Evolutionary conservation across 2,113 vertebrate species (phyloP), one percentile per base, ranked within the genome.

Genomic region (Erythrocercus mccallii): DNA sequence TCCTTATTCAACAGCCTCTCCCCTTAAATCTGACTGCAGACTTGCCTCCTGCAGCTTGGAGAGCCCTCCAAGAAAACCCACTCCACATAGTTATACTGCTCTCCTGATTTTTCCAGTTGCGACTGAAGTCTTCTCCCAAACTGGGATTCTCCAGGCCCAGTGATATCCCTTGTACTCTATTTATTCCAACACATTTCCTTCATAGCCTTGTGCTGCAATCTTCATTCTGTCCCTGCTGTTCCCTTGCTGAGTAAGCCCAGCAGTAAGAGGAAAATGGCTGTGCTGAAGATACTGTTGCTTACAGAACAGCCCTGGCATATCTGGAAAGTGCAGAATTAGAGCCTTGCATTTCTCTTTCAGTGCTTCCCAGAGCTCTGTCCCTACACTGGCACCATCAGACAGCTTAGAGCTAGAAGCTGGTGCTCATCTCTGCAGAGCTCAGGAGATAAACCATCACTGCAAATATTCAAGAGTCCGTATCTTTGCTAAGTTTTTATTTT

Each of bases 371-470:
- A 71, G 57, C 81, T 81, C 66, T 11, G 28, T 53, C 74, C 45
- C 45, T 76, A 0, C 40, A 9, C 22, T 28, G 80, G 62, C 47
- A 70, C n/a, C 44, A 33, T 10, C 1, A 0, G 15, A 31, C 10
- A 7, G 21, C 64, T 42, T 54, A 78, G 81, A 62, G 61, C 56
- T 83, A 83, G 76, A 54, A 37, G 64, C 81, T 88, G 72, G 31
- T 66, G 56, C 15, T 66, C 2, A 5, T 48, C 15, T 50, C 64
- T 85, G 92, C 64, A 84, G 93, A 72, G 82, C 28, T 7, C 27
- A 54, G 82, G 74, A 64, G 18, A 48, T 37, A 50, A 51, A 47
- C 44, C 64, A 60, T 33, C 57, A 18, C 15, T 5, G 2, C 24
- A 10, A 8, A 20, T 25, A 28, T 48, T 72, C 53, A 42, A 37